Base-by-base conservation (phyloP, 2,797 vertebrate genomes). In the Siniperca undulata region DNA sequence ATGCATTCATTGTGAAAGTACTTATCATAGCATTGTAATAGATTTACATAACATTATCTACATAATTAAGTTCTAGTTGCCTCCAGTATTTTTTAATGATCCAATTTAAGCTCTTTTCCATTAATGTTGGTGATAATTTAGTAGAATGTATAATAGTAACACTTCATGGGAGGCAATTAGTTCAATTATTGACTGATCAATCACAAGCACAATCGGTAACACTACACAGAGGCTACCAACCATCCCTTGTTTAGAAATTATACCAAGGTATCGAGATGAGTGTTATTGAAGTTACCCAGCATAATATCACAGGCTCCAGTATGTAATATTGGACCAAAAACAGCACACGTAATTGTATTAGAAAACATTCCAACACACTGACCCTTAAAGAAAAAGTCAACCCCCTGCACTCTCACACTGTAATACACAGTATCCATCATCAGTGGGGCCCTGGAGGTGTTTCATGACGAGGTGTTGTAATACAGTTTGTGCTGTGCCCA, bases 361-460 rank as follows among this genome's bases (percentile, higher is more conserved):
- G 65, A 62, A 74, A 73, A 50, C 60, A 82, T 62, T 78, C 38
- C 67, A 80, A 66, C 48, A 77, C 20, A 10, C 13, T 77, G 78
- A 91, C 75, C 90, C 78, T 82, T 36, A 42, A 58, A 81, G 59
- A 17, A 61, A 72, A 73, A 88, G 77, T 82, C 87, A 77, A 74
- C 27, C 74, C 30, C 68, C 27, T 67, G 64, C 70, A 78, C 67
- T 80, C 81, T 83, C 53, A 12, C 72, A 36, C 66, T 71, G 71
- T 87, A 91, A 89, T 87, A 82, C 77, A 70, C 70, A 64, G 66
- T 44, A 86, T 89, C 86, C 70, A 87, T 91, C 88, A 88, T 71
- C 77, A 72, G 61, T 2, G 30, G 60, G 55, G 20, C 85, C 91
- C 85, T 48, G 58, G 86, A 86, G 89, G 83, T 20, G 60, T 81